Evolutionary conservation across 2,888 invertebrate species (phyloP), one percentile per base, ranked within the genome.

Genomic region (Tenthredo scrophulariae): DNA sequence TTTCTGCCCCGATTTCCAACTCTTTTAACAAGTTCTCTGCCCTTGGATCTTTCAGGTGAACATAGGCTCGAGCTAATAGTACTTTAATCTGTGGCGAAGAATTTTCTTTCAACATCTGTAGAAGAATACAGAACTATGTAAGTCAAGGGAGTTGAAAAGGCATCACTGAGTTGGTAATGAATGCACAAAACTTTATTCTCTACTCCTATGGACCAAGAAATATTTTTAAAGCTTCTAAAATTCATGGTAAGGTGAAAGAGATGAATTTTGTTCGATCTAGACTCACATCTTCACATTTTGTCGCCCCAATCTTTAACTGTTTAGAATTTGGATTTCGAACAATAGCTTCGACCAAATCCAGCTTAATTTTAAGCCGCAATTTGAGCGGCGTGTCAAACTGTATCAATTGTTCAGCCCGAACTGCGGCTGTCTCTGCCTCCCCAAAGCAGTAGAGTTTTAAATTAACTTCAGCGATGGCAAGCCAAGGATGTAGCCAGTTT

Each of bases 361-460:
- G 58, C 82, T 93, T 88, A 43, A 94, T 86, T 87, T 89, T 88
- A 22, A 88, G 87, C 58, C 88, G 88, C 70, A 93, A 87, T 50
- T 87, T 72, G 85, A 92, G 91, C n/a, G 89, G 88, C 85, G 91
- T 90, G 26, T 89, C 89, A 7, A 91, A 89, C 74, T 92, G 88
- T 29, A 93, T 86, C 26, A 94, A 88, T 88, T 93, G 92, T 33
- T 93, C 88, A 29, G 94, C 93, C 87, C 93, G 91, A 54, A 86
- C 87, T n/a, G 93, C 92, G 80, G 93, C 92, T 75, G 90, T 90
- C 85, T 94, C 92, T 0, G 95, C 95, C 87, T 95, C 94, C 58
- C 93, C 91, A 91, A 94, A 94, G 72, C 95, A 94, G 84, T 95
- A 93, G 58, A 96, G 91, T 86, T 92, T 92, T 83, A 94, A 89